Conservation (phyloP, 1,140 invertebrate genomes). For the Oreohelix idahoensis region DNA sequence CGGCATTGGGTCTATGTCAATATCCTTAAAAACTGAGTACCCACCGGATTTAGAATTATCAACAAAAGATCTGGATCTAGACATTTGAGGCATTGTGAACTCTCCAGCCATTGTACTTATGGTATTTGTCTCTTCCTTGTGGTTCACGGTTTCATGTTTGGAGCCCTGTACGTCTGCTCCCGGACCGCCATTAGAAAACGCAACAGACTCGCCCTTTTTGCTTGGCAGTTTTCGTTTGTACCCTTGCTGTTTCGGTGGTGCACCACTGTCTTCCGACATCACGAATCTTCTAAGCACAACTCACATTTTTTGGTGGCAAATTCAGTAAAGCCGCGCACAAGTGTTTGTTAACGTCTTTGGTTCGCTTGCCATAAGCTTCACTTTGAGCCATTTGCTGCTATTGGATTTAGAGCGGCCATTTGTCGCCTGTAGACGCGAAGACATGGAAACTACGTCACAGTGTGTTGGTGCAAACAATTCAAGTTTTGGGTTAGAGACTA, state of each 20-base stretch:
- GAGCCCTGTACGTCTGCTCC: background rate
- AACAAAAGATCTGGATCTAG: background rate
- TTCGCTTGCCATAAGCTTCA: background rate
- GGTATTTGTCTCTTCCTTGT: background rate
- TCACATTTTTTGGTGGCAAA: background rate
- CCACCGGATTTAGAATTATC: background rate
- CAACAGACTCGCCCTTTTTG: background rate
- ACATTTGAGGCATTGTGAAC: background rate
- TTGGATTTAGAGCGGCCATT: background rate
- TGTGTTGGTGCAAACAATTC: background rate
- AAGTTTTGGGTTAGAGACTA: background rate
- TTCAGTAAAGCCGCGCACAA: background rate
- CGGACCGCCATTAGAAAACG: background rate
- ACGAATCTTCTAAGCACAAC: background rate
- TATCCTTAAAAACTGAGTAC: background rate
- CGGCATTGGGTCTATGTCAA: background rate
- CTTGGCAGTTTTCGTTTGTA: background rate
- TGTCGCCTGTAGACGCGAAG: background rate
- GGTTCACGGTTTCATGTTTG: background rate
- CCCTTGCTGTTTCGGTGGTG: background rate
- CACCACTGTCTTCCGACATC: background rate
- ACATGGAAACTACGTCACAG: background rate
- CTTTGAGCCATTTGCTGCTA: background rate
- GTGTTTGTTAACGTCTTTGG: background rate
- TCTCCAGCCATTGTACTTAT: background rate